Base-by-base conservation (phyloP, 2,888 invertebrate genomes). In the Beris morrisii region DNA sequence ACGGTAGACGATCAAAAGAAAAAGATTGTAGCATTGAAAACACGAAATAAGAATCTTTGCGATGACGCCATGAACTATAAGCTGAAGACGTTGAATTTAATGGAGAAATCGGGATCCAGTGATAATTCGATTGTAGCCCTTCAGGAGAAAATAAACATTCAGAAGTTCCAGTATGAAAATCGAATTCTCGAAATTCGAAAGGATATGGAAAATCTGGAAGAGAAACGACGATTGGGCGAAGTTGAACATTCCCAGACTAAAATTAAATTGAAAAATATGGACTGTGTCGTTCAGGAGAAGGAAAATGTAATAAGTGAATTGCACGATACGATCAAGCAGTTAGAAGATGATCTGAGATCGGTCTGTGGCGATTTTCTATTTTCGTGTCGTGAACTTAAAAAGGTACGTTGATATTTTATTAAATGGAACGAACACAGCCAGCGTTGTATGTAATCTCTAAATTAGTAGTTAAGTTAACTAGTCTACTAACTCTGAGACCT, bases 11-110 rank as follows among this genome's bases (percentile, higher is more conserved):
- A 86, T 0, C 75, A 85, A 5, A 88, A 85, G 71, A 86, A 82
- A 68, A 90, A 88, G 75, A 75, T 87, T 1, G 87, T 89, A n/a
- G 87, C 86, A 0, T 80, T 86, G 0, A 87, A 84, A 75, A 88
- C 89, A 38, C 84, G 92, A 71, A 85, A 87, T 67, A 86, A 85
- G 74, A 88, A 87, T 59, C 78, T 92, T 28, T 89, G 89, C 72
- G 85, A 85, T 66, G 91, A 92, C 69, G 76, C 84, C 12, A 80
- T 80, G 1, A 81, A 80, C 0, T 78, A 85, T 38, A 86, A 87
- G 74, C 82, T 84, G 44, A 88, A 87, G 72, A 81, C 87, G 69
- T 81, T 82, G 46, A 84, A 86, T 1, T 77, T 88, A 68, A 82
- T 85, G 31, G 87, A 88, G 69, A 88, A 88, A 74, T 84, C 85